Percentiles rank a stretch among this genome's conserved stretches.
Conservation (phyloP, 2,113 vertebrate genomes). For the Maylandia zebra region DNA sequence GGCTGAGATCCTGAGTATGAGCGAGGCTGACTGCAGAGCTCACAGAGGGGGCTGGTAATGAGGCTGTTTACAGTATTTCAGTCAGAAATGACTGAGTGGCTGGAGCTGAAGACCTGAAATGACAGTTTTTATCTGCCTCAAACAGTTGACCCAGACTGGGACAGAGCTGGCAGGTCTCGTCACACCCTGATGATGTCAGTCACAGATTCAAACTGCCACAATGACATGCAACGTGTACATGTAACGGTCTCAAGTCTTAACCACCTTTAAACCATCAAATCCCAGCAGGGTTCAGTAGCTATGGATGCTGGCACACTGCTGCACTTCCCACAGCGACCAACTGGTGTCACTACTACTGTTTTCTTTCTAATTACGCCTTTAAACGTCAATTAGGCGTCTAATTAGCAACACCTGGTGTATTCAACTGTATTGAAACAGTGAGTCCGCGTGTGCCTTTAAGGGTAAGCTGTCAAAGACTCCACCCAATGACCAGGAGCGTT, state of each 20-base stretch:
- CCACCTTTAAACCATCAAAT: not conserved
- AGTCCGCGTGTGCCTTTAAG: not conserved
- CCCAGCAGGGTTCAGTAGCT: not conserved
- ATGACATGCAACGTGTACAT: not conserved
- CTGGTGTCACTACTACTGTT: not conserved
- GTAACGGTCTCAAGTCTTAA: fast-evolving
- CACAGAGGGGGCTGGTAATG: not conserved
- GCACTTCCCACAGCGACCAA: not conserved
- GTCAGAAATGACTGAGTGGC: not conserved
- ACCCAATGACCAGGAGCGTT: not conserved
- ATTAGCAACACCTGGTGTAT: not conserved
- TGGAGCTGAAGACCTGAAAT: not conserved
- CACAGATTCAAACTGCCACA: not conserved
- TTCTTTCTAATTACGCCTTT: fast-evolving
- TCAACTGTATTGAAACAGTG: fast-evolving
- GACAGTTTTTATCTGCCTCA: not conserved
- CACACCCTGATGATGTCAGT: not conserved
- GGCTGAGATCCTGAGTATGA: not conserved
- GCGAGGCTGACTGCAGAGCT: not conserved
- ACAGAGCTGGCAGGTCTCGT: not conserved
- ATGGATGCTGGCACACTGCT: not conserved
- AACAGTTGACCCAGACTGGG: not conserved
- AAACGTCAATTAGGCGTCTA: not conserved
- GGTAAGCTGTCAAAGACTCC: not conserved
- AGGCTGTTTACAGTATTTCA: not conserved